Evolutionary conservation across 2,888 invertebrate genomes (phyloP), one percentile per base, ranked within the genome.

Genomic region (Lepidocyrtinus sp.): DNA sequence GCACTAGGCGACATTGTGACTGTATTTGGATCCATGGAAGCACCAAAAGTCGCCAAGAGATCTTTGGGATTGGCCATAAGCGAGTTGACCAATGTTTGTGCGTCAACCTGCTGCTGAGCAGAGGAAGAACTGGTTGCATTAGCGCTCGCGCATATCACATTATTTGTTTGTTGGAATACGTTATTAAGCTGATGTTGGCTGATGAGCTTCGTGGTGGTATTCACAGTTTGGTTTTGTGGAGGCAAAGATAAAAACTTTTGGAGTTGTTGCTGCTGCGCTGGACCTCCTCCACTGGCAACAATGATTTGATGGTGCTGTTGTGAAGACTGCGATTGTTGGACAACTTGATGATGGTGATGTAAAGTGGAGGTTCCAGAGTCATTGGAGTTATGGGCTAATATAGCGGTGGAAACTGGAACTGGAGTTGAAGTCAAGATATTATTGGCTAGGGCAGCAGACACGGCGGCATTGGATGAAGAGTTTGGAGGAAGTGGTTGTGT

Each of bases 361-460:
- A 36, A n/a, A n/a, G n/a, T 65, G 2, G 59, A n/a, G n/a, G 69
- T 64, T 26, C 50, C 36, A 27, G 74, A 27, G 15, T 22, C 69
- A 36, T 36, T 36, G 12, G 36, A 36, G 12, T 12, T 36, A 7
- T 22, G 70, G 22, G 36, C 36, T 46, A 3, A 27, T 36, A 5
- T 68, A 24, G 25, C 15, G 21, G 72, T n/a, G 15, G 68, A n/a
- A 21, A n/a, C 27, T 25, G 59, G 25, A 68, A 21, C 50, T 36
- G 50, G 25, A 19, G 26, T 17, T n/a, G 75, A 70, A 25, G 75
- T 75, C 26, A 74, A 64, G 24, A 73, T 79, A 17, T 59, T 77
- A 24, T 82, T 82, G n/a, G 68, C 75, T 26, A 77, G 19, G 2
- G 72, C 72, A 9, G 77, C 72, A 22, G 72, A 27, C 2, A 72